Percentiles rank a stretch among this genome's conserved stretches.
Evolutionary conservation across 2,113 vertebrate species (phyloP).

Genomic region (Sula dactylatra): DNA sequence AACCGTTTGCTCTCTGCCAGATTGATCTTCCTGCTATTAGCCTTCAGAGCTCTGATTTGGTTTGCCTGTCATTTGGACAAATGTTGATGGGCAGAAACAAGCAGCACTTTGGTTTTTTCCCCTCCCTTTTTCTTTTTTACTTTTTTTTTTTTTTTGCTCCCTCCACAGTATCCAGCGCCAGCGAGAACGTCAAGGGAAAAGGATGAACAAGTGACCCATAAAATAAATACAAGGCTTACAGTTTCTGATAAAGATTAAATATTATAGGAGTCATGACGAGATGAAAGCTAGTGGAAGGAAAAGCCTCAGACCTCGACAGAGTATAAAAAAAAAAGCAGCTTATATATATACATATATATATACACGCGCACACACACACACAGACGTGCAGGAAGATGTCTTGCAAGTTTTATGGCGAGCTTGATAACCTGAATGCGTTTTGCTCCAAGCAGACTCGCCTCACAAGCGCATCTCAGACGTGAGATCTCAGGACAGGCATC

Average conservation of each 20-base stretch:
- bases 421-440: neutral
- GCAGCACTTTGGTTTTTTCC: neutral
- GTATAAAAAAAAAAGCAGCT: neutral
- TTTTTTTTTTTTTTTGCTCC: neutral
- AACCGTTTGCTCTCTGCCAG: slow-evolving; percentile 20
- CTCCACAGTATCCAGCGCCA: neutral
- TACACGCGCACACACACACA: too few species aligned
- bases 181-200: slow-evolving; percentile 60
- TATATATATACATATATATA: neutral
- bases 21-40: slow-evolving; percentile 60
- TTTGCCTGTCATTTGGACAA: slow-evolving; percentile 71
- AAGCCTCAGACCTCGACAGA: slow-evolving; percentile 43
- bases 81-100: slow-evolving; percentile 67
- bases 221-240: slow-evolving; percentile 72
- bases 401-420: neutral
- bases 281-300: slow-evolving; percentile 69
- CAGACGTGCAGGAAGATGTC: neutral
- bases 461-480: neutral
- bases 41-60: slow-evolving; percentile 66
- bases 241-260: slow-evolving; percentile 76
- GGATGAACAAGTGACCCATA: slow-evolving; percentile 71
- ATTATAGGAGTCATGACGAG: slow-evolving; percentile 70
- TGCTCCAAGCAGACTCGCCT: neutral
- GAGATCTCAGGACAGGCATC: too few species aligned
- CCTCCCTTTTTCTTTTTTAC: neutral